Base-by-base conservation (phyloP, 2,888 invertebrate genomes). In the Stratiomys singularior region DNA sequence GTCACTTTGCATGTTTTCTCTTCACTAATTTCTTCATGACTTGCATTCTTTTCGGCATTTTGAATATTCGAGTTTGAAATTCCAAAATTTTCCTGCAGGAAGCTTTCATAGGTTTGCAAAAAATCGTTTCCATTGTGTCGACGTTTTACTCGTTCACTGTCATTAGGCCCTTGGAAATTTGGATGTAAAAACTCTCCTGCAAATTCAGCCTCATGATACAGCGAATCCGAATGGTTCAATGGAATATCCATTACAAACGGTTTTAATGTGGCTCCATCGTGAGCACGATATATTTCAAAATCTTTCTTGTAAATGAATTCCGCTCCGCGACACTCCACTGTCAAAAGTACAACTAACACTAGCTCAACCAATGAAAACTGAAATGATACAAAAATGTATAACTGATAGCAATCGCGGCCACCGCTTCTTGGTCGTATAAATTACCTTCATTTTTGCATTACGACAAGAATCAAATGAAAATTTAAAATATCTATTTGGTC, bases 1-100 rank as follows among this genome's bases (percentile, higher is more conserved):
- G 92, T 89, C 83, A 91, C 90, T 82, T 90, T 89, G 81, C 94
- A 94, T 81, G 91, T 90, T 79, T 90, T 90, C 18, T 90, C 89
- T 79, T 90, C 90, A 82, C 90, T 90, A 46, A 91, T 85, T 82
- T 89, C 87, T 82, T 92, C 92, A 0, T 92, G 91, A 56, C 90
- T 87, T 46, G 90, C 90, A 37, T 9, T 37, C 80, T 90, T 90
- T 79, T 91, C 88, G 83, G 89, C 88, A 63, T 89, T 89, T 79
- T 89, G 90, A 82, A 4, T 37, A 21, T 13, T n/a, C 25, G 46
- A 4, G 15, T 23, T 28, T 4, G 23, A 15, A 27, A 47, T 15
- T 27, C 77, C 79, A 28, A 80, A 80, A 76, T 80, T 78, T 56
- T 80, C 77, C 1, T 44, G 23, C 1, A 80, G 72, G 56, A 80